These are phyloP conservation scores for Hyles vespertilio DNA, from an alignment of 1,140 invertebrate genomes.

Conservation along the genomic window DNA sequence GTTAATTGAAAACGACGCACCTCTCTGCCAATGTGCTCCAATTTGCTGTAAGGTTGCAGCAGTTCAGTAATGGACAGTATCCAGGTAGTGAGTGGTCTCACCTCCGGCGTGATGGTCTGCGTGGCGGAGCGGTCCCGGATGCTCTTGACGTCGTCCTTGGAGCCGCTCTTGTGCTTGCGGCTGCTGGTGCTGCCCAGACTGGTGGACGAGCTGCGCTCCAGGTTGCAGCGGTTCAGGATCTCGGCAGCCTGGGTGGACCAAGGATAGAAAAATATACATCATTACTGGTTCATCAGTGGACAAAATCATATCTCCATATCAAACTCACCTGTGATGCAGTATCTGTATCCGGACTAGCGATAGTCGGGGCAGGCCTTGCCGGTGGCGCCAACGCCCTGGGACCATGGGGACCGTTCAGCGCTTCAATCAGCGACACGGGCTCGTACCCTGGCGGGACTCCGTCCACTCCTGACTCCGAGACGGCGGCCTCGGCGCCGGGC, in stretches of 20 bases:
- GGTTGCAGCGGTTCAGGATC: constrained; percentile 79
- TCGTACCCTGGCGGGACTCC: constrained; percentile 94
- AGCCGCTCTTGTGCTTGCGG: constrained; percentile 29
- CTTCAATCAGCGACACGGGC: constrained; percentile 96
- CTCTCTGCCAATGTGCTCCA: too few species aligned
- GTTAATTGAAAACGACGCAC: too few species aligned
- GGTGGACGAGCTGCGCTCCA: constrained; percentile 68
- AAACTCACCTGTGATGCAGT: constrained; percentile 62
- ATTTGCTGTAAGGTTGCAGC: too few species aligned
- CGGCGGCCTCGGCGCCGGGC: constrained; percentile 56
- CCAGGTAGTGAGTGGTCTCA: constrained; percentile 22
- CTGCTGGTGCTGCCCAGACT: constrained; percentile 60
- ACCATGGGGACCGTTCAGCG: constrained; percentile 94
- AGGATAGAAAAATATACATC: too few species aligned
- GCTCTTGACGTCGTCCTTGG: constrained; percentile 51
- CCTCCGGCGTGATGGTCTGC: constrained; percentile 67
- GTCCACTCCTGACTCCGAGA: neutral
- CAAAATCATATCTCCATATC: neutral
- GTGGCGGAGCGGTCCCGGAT: constrained; percentile 36
- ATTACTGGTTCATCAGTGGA: too few species aligned
- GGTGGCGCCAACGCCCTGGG: constrained; percentile 76
- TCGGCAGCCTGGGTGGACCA: constrained; percentile 77
- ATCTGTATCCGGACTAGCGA: constrained; percentile 74
- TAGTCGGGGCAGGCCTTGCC: constrained; percentile 68
- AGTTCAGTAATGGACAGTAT: too few species aligned